phyloP scores from a whole-genome alignment of 2,113 vertebrate genomes.

The Motacilla alba region DNA sequence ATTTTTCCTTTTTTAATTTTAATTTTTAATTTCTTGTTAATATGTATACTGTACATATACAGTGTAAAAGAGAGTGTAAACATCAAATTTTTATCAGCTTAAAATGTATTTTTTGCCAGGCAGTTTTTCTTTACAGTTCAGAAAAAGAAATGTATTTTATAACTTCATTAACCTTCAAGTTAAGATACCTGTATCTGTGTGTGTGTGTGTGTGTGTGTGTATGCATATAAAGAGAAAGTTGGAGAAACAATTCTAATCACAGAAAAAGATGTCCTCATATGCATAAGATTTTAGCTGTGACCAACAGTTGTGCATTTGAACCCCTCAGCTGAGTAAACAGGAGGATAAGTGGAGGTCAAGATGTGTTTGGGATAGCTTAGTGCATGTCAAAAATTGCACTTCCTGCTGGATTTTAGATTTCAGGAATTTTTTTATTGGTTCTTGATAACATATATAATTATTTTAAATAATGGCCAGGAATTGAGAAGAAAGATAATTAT shows the following conservation, averaged over 20 bases:
- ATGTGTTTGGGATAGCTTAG: neutral
- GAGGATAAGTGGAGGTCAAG: neutral
- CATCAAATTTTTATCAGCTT: neutral
- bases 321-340: rapidly evolving
- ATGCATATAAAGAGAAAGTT: neutral
- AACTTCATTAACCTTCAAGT: neutral
- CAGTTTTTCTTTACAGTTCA: neutral
- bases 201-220: no score
- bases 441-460: neutral
- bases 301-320: neutral
- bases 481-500: neutral
- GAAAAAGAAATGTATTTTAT: neutral
- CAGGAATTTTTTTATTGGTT: neutral
- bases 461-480: neutral
- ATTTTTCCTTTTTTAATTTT: neutral
- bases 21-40: neutral
- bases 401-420: neutral
- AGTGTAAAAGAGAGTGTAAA: neutral
- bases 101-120: neutral
- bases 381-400: neutral
- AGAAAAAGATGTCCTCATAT: neutral
- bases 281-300: neutral
- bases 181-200: neutral
- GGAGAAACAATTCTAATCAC: neutral
- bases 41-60: neutral